Base-by-base conservation (phyloP, 2,888 invertebrate species). In the Athalia rosae region DNA sequence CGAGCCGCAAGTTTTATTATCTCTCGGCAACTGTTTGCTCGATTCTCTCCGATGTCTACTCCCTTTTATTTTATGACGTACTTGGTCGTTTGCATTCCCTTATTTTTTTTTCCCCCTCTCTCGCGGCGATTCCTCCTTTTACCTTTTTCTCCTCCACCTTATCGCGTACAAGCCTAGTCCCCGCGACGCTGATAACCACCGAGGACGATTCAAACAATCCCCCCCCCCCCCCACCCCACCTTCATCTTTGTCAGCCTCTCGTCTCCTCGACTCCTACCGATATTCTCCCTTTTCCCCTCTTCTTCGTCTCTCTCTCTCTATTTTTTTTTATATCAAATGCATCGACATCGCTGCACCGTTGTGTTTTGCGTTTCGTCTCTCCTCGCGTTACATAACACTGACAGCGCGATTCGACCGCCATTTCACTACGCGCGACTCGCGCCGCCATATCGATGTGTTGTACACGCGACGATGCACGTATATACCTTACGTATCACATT, bases 1-100 rank as follows among this genome's bases (percentile, higher is more conserved):
- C 64, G 28, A 28, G 28, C 28, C 64, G 64, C 64, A 47, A 64
- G 13, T 67, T 67, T 50, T 67, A 67, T 67, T 67, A 67, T 53
- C 53, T 53, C 53, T 53, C 28, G 28, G 28, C 28, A 53, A 11
- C 8, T 64, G 45, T 64, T 13, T 41, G 63, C 13, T 45, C 43
- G 28, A 53, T 50, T 13, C 9, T 7, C 4, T 9, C 53, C n/a
- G n/a, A n/a, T 41, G 11, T n/a, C 50, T 63, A 45, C 28, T 28
- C 28, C 28, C 28, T 28, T 28, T 28, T 28, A 28, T 28, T 28
- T 28, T 28, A 28, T 28, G 28, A 28, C 28, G 28, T 28, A 28
- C 28, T 28, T 28, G 28, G 28, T 28, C 28, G 28, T 11, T 28
- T 6, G 66, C 62, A 8, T 11, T 43, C 41, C 7, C 62, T 58